Percentiles rank a stretch among this genome's conserved stretches.
Evolutionary conservation across 2,797 vertebrate species (phyloP).

Genomic region (Enteromius afrohamiltoni): DNA sequence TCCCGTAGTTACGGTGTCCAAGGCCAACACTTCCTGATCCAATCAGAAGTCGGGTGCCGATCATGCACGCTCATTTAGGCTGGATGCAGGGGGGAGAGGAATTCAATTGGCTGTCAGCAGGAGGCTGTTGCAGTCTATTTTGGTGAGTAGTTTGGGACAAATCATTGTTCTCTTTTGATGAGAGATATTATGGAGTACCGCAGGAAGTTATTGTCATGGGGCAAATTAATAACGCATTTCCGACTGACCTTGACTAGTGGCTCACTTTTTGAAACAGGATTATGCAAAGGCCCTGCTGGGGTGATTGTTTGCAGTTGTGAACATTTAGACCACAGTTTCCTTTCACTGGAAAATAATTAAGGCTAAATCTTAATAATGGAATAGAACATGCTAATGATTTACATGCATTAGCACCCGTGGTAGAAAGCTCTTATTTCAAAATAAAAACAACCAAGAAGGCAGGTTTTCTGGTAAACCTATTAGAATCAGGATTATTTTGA

Average conservation of each 20-base stretch:
- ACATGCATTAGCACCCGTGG: background rate
- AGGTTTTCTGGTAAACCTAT: background rate
- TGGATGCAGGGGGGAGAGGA: conserved; percentile 60
- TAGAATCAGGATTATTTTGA: background rate
- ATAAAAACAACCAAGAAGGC: background rate
- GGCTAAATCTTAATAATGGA: conserved; percentile 48
- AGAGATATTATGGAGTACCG: conserved; percentile 58
- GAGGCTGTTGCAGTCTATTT: conserved; percentile 65
- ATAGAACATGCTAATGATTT: background rate
- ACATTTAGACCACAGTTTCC: conserved; percentile 54
- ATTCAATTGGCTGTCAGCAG: conserved; percentile 68
- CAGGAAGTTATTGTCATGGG: conserved; percentile 64
- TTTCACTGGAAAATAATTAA: conserved; percentile 62
- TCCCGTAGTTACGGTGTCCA: conserved; percentile 61
- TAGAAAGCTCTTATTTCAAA: background rate
- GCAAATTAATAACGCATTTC: conserved; percentile 71
- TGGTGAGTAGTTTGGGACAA: conserved; percentile 61
- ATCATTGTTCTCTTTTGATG: conserved; percentile 63
- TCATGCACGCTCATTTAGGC: conserved; percentile 65
- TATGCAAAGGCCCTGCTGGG: conserved; percentile 58
- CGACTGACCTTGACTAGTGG: conserved; percentile 66
- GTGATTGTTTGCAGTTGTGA: conserved; percentile 51
- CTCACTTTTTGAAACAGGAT: conserved; percentile 62
- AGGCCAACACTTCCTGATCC: conserved; percentile 65
- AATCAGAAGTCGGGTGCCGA: conserved; percentile 54